Evolutionary conservation across 2,113 vertebrate genomes (phyloP), one percentile per base, ranked within the genome.

Genomic region (Scomber japonicus): DNA sequence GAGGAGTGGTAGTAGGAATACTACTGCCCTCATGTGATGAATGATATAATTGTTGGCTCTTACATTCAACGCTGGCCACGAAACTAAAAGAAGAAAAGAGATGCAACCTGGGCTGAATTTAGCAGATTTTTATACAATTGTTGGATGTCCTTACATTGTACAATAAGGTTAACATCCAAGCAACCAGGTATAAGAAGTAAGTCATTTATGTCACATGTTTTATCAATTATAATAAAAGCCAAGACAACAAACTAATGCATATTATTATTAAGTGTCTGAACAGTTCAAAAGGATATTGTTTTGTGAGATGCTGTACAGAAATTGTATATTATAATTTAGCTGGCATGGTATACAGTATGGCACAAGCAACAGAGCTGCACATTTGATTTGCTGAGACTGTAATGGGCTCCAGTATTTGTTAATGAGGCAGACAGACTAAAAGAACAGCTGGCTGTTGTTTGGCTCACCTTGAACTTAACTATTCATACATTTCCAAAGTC

Each of bases 21-120:
- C 56, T 88, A 66, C 82, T 74, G 90, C 88, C 90, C 88, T 64
- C 93, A 19, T 59, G 86, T 90, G 91, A 88, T 50, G 19, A 48
- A 40, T 49, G 1, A 13, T 21, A 51, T 27, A 3, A 70, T 11
- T 49, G 24, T 5, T 16, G 10, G 5, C 63, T 44, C 24, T 53
- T 21, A 54, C 8, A 45, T 46, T 63, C 31, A 50, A 12, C 19
- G 9, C 6, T 19, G 31, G 44, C n/a, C 19, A n/a, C 11, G 16
- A 7, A 17, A 78, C n/a, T 27, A 1, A 27, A 27, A 27, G 3
- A 27, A 27, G 24, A 27, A 62, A 9, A 50, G 24, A 35, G 17
- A 57, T 53, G 21, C 0, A 53, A 45, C 35, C 35, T 60, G 53
- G 45, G 35, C 2, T 44, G 19, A 14, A 51, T 17, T 24, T 0